phyloP scores from a whole-genome alignment of 2,888 invertebrate species.

The Philopedon plagiatum region DNA sequence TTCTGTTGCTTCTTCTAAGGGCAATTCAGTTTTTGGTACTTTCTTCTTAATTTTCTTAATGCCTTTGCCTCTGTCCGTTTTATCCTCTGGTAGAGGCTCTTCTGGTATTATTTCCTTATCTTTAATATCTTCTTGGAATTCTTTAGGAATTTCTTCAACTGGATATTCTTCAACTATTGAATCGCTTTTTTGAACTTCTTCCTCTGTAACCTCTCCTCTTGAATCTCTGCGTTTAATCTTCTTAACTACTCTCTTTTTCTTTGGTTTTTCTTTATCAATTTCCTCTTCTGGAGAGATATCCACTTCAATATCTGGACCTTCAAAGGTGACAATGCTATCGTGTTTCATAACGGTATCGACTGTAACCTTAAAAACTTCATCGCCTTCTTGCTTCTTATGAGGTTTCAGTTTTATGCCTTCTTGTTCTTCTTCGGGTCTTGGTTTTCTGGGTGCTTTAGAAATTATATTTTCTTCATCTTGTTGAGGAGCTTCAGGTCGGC shows the following conservation, averaged over 20 bases:
- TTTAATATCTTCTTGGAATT: slow-evolving; percentile 48
- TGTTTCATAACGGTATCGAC: slow-evolving; percentile 57
- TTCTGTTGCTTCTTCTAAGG: slow-evolving; percentile 54
- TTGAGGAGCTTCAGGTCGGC: too few relatives aligned
- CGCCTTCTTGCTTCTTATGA: slow-evolving; percentile 64
- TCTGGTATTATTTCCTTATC: slow-evolving; percentile 56
- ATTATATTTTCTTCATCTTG: slow-evolving; percentile 61
- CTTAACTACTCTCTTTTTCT: slow-evolving; percentile 58
- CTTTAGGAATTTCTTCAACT: slow-evolving; percentile 63
- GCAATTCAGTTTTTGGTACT: slow-evolving; percentile 52
- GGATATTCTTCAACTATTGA: slow-evolving; percentile 60
- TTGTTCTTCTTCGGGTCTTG: slow-evolving; percentile 58
- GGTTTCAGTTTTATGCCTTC: slow-evolving; percentile 67
- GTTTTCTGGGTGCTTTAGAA: slow-evolving; percentile 60
- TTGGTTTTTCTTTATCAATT: slow-evolving; percentile 51
- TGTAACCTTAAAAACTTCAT: slow-evolving; percentile 53
- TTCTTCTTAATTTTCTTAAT: slow-evolving; percentile 58
- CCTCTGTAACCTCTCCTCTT: slow-evolving; percentile 33
- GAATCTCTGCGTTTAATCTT: slow-evolving; percentile 54
- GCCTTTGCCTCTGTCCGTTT: slow-evolving; percentile 63
- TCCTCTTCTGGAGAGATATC: slow-evolving; percentile 59
- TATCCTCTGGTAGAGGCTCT: slow-evolving; percentile 57
- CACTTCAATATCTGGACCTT: slow-evolving; percentile 56
- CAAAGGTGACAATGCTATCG: slow-evolving; percentile 53
- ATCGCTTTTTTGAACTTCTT: slow-evolving; percentile 60